Base-by-base conservation (phyloP, 2,113 vertebrate species). In the Cavia aperea region DNA sequence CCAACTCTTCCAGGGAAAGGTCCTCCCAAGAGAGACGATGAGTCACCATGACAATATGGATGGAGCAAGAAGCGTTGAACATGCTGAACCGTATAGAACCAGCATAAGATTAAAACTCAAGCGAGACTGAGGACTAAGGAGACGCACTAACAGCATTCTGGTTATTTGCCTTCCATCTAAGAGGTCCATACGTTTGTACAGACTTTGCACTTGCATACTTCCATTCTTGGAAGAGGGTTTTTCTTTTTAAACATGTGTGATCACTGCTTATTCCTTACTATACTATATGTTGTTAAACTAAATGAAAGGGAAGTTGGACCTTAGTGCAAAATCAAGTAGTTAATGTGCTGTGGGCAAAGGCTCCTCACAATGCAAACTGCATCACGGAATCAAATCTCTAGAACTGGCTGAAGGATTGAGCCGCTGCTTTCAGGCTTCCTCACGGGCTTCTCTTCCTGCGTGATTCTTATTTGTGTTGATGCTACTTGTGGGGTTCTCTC, bases 11-110 rank as follows among this genome's bases (percentile, higher is more conserved):
- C 94, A 60, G 89, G 33, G 83, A 91, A 93, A 68, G 81, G 65
- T 73, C 29, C 62, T 93, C 91, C 96, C 90, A 82, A 79, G 93
- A 84, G 77, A 94, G 58, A 77, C 5, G 0, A 1, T 94, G 94
- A 96, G 21, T 95, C 96, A 93, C 81, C 82, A 51, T 24, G 36
- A 43, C 49, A 29, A 58, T 66, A 7, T 43, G 78, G 93, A 89
- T 46, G 66, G 13, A 92, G 95, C 56, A 54, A 96, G 95, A 75
- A 78, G 11, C 73, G 4, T 51, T 15, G 58, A 87, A 90, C 39
- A 68, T 46, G 1, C 54, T 63, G 78, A 19, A 88, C 26, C 54
- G n/a, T 6, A 4, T 62, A 36, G 66, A 58, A 9, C 2, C 31
- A 51, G 39, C n/a, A 14, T 81, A 62, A 63, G 72, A 83, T 54